A percentile compares a stretch with the other conserved stretches of the same genome.
These are phyloP conservation scores for Lasioglossum albipes DNA, from an alignment of 1,140 invertebrate genomes.

Conservation along the genomic window DNA sequence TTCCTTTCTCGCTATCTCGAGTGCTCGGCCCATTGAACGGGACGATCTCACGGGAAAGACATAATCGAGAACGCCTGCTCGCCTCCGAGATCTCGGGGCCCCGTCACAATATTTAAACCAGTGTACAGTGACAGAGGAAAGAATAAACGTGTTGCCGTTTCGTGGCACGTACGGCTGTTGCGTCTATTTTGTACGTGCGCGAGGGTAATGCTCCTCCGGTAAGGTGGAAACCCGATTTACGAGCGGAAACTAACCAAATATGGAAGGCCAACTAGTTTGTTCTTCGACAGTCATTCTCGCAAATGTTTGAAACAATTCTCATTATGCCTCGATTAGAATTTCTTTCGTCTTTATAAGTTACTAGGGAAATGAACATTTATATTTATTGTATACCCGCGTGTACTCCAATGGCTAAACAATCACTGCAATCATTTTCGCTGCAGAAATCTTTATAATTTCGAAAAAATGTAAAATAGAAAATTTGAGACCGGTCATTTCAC, in stretches of 20 bases:
- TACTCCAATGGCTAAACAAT: too few relatives aligned
- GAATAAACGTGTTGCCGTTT: constrained; percentile 67
- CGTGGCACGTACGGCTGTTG: constrained; percentile 67
- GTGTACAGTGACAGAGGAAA: constrained; percentile 59
- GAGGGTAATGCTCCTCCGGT: constrained; percentile 63
- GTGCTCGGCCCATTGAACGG: constrained; percentile 30
- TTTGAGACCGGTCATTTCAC: too few relatives aligned
- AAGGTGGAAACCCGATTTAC: constrained; percentile 46
- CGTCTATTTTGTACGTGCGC: constrained; percentile 66
- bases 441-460: too few relatives aligned
- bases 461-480: too few relatives aligned
- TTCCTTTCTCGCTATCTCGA: constrained; percentile 46
- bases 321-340: too few relatives aligned
- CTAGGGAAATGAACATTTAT: too few relatives aligned
- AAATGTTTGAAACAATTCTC: too few relatives aligned
- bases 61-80: background rate
- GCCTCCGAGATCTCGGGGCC: background rate
- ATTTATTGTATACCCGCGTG: too few relatives aligned
- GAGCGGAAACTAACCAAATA: background rate
- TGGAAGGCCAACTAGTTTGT: too few relatives aligned
- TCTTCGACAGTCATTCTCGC: too few relatives aligned
- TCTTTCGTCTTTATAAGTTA: too few relatives aligned
- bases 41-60: constrained; percentile 17
- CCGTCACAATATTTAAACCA: constrained; percentile 50
- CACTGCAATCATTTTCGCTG: too few relatives aligned